Evolutionary conservation across 2,113 vertebrate species (phyloP).

Genomic region (Nothoprocta perdicaria): DNA sequence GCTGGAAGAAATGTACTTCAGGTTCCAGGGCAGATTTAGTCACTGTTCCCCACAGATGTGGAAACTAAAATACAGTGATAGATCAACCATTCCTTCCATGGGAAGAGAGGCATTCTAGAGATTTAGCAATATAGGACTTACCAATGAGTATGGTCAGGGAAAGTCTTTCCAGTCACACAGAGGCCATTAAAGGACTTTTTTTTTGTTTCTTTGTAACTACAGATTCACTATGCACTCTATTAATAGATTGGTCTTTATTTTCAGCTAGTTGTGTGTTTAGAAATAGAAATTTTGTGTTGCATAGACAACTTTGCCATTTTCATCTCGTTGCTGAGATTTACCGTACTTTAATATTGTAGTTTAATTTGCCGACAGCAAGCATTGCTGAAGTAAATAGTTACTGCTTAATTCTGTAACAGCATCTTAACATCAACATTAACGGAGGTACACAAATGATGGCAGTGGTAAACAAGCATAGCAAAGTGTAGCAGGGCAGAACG

Average conservation of each 20-base stretch:
- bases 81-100: background rate
- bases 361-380: background rate
- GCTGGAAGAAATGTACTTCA: background rate
- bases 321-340: background rate
- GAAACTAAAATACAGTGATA: background rate
- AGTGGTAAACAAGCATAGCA: constrained; percentile 3
- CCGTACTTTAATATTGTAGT: background rate
- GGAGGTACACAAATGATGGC: constrained; percentile 25
- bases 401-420: background rate
- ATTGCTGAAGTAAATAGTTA: background rate
- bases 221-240: background rate
- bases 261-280: background rate
- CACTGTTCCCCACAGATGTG: background rate
- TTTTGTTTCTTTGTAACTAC: fast-evolving
- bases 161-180: background rate
- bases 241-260: background rate
- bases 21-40: background rate
- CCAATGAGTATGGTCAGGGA: background rate
- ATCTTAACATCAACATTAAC: constrained; percentile 28
- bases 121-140: background rate
- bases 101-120: background rate
- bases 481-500: constrained; percentile 32
- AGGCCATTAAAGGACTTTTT: background rate
- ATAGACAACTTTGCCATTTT: background rate
- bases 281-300: background rate